These are phyloP conservation scores for Eugnorisma glareosa DNA, from an alignment of 2,888 invertebrate species.

Conservation along the genomic window DNA sequence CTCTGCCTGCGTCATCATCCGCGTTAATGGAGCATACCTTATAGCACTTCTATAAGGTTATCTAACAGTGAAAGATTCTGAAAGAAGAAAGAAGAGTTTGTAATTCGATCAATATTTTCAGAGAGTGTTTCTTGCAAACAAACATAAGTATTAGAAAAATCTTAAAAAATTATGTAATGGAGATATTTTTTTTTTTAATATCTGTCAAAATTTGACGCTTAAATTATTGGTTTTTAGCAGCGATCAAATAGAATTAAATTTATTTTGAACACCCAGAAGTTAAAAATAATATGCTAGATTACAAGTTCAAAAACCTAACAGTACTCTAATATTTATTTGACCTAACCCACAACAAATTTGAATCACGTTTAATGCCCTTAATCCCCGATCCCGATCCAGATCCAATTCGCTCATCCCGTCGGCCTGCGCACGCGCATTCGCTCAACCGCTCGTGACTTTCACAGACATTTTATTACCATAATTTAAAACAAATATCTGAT, in stretches of 20 bases:
- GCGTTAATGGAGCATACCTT: background rate
- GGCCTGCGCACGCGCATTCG: slow-evolving; percentile 81
- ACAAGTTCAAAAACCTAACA: background rate
- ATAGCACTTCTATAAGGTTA: background rate
- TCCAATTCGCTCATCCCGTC: slow-evolving; percentile 83
- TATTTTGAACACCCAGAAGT: background rate
- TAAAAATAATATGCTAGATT: background rate
- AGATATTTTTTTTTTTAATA: background rate
- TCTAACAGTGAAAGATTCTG: background rate
- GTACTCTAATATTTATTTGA: slow-evolving; percentile 63
- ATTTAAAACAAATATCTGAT: slow-evolving; percentile 92
- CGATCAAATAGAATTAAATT: background rate
- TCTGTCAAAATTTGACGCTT: background rate
- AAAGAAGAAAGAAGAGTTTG: no score
- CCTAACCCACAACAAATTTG: slow-evolving; percentile 67
- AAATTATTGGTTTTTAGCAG: background rate
- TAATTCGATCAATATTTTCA: background rate
- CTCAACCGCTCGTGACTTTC: slow-evolving; percentile 88
- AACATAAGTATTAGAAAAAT: background rate
- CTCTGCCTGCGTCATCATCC: background rate
- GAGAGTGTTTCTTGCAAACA: background rate
- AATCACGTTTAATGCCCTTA: slow-evolving; percentile 69
- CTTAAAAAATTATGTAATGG: background rate
- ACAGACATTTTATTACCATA: slow-evolving; percentile 91
- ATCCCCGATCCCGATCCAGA: slow-evolving; percentile 77